Base-by-base conservation (phyloP, 2,888 invertebrate genomes). In the Nomada ruficornis region DNA sequence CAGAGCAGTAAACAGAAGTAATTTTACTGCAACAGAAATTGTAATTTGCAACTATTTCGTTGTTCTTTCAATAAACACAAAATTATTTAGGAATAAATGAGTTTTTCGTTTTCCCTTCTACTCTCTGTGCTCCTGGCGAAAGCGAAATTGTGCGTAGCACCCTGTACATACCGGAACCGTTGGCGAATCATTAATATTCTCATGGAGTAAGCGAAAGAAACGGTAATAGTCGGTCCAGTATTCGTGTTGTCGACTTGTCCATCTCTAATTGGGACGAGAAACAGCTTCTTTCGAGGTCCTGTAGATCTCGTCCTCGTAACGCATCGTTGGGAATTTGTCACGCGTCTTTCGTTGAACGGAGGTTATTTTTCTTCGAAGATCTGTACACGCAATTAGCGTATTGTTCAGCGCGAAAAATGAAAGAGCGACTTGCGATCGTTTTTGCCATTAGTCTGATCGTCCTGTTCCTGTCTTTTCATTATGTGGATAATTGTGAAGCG, bases 171-270 rank as follows among this genome's bases (percentile, higher is more conserved):
- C 36, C 52, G 55, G 54, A 60, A 63, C 55, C 63, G 72, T 74
- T 23, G 71, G 1, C 57, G 71, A 36, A 57, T 71, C 78, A 81
- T 85, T 84, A 84, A 84, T 84, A 85, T 85, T 82, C 79, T 23
- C 44, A 52, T 52, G 18, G 55, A 57, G 82, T 74, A 74, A 62
- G 50, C 42, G 52, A 63, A 47, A 36, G 60, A 50, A 71, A 65
- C 55, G 65, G 64, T 57, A 78, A 70, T 73, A 52, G 54, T 54
- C 60, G 64, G 59, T 60, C 26, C 54, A 72, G 71, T 59, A 26
- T 65, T 44, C 44, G 36, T 60, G 69, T 69, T 78, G 59, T 62
- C 47, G 50, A 59, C 55, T 65, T n/a, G 64, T 65, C 62, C 72
- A 29, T 52, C 62, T 57, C 65, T 77, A 76, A 81, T 81, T 82